Base-by-base conservation (phyloP, 2,797 vertebrate species). In the Esox masquinongy region DNA sequence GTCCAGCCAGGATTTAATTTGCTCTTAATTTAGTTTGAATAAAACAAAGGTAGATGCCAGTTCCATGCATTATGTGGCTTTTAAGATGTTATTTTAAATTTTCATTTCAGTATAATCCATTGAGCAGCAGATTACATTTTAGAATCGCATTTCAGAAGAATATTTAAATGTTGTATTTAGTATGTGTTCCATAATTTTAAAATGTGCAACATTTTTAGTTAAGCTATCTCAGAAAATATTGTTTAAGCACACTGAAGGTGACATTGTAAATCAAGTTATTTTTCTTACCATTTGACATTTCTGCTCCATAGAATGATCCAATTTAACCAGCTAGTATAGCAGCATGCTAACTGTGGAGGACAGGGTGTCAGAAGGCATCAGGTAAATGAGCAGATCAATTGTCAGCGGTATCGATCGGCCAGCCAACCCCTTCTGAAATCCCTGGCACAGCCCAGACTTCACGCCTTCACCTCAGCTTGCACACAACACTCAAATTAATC, bases 401-500 rank as follows among this genome's bases (percentile, higher is more conserved):
- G 93, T 95, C 91, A 91, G 82, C 79, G 75, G 87, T 94, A 96
- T 94, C 90, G 92, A 96, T 96, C 95, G 90, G 74, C 86, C 89
- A 76, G 81, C 89, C 87, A 26, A 7, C 49, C 49, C 24, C 85
- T 87, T 92, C 86, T 82, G 69, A 87, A 93, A 93, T 92, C 91
- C 91, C 91, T 87, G 83, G 94, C 93, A 93, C 92, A 84, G 89
- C 88, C 87, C 83, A 87, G 82, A 90, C 88, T 88, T 90, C 85
- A 36, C 51, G 15, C 49, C 74, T n/a, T 90, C 91, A 87, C 88
- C 92, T 85, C 82, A 59, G n/a, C 56, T 92, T 90, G 15, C 63
- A 16, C 90, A 88, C 82, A 90, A 90, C 85, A 85, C 83, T n/a
- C 24, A 50, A 84, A 79, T 82, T 79, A 82, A 75, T 76, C 87